Evolutionary conservation across 92 coral and sea anemone species (phyloP).

Genomic region (Umimayanthus kanabou): DNA sequence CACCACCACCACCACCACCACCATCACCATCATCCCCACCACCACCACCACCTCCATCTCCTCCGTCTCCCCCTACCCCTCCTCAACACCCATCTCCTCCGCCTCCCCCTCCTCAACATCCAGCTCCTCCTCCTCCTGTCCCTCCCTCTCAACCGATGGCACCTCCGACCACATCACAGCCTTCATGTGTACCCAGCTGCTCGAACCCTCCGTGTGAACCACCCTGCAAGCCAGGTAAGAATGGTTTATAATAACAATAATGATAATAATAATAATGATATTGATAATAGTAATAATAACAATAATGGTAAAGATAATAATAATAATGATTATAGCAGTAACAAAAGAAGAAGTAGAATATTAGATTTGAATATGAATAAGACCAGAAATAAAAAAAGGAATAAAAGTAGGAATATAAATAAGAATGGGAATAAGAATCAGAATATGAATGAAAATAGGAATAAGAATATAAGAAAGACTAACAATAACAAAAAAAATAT

Average conservation of each 20-base stretch:
- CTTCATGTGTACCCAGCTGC: neutral
- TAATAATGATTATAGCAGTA: too few species aligned
- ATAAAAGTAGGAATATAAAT: too few species aligned
- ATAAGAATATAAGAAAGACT: too few species aligned
- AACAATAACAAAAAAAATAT: too few species aligned
- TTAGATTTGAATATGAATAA: too few species aligned
- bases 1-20: neutral
- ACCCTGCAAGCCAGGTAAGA: conserved; percentile 4
- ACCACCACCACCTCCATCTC: neutral
- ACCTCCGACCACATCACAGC: neutral
- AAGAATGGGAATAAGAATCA: too few species aligned
- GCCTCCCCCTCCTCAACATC: neutral
- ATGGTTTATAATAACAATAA: neutral
- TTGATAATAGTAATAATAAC: too few species aligned
- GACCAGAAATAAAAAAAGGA: too few species aligned
- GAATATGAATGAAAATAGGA: too few species aligned
- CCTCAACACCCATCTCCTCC: neutral
- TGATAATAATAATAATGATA: neutral
- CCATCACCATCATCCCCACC: neutral
- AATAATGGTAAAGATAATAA: too few species aligned
- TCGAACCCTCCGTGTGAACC: neutral
- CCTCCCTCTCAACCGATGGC: neutral
- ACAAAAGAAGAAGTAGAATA: too few species aligned
- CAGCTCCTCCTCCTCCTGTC: too few species aligned
- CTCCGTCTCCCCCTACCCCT: neutral